These are phyloP conservation scores for Ictalurus furcatus DNA, from an alignment of 2,113 vertebrate species.

Conservation along the genomic window DNA sequence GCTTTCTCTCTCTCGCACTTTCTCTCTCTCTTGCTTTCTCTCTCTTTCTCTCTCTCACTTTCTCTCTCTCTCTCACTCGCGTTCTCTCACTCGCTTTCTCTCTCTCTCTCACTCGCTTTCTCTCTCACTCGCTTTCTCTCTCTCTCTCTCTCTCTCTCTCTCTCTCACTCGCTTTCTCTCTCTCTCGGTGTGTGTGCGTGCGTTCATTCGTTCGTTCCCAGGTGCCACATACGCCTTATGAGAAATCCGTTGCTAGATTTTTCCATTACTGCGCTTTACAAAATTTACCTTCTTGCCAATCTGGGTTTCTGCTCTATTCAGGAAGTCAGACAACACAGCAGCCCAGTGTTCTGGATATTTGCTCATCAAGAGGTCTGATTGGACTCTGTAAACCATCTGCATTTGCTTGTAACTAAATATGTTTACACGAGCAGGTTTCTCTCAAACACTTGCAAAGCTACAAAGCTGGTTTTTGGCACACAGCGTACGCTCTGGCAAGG, in stretches of 20 bases:
- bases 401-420: neutral
- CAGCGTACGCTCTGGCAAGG: neutral
- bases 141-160: neutral
- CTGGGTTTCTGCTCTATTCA: neutral
- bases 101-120: no score
- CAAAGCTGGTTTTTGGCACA: neutral
- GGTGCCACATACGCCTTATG: neutral
- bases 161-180: neutral
- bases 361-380: neutral
- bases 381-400: neutral
- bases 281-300: neutral
- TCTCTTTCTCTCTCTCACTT: no score
- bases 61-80: no score
- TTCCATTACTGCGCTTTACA: neutral
- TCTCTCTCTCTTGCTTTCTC: neutral
- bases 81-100: accelerated
- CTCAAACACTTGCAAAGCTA: neutral
- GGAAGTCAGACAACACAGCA: neutral
- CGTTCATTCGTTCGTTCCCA: neutral
- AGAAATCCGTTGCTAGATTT: neutral
- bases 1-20: neutral
- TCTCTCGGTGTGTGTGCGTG: no score
- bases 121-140: no score
- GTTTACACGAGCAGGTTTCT: neutral
- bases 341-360: neutral